Base-by-base conservation (phyloP, 2,888 invertebrate species). In the Melinaea menophilus region DNA sequence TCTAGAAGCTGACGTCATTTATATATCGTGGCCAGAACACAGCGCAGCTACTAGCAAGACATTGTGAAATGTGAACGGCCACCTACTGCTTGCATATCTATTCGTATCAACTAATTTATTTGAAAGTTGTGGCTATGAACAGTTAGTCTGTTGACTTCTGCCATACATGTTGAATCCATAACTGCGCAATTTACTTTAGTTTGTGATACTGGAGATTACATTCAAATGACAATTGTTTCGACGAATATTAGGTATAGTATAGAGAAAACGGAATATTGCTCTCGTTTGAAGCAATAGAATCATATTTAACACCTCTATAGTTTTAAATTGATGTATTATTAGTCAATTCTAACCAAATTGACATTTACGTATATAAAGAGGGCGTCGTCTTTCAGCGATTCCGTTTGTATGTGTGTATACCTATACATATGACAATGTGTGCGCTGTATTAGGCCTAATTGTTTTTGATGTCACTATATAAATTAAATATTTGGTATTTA, bases 41-140 rank as follows among this genome's bases (percentile, higher is more conserved):
- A 80, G 79, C 85, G 72, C 72, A 79, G 81, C 67, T 65, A 63
- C 60, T 61, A 65, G 65, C 85, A 80, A 86, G 85, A 84, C 82
- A 86, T 90, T 90, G 90, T 90, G 90, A 90, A 90, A 90, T 90
- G 90, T 89, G 90, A 88, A 88, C 86, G 86, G 87, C 86, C 88
- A 84, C 86, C 87, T 82, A 89, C 86, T 85, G 84, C 85, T 84
- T 81, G 80, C 80, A 80, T 82, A 81, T 79, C 79, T 81, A 79
- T 79, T 80, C 80, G 79, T 82, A 85, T 83, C 80, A 82, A 77
- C 76, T 81, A 86, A 85, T 83, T 85, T 79, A 81, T 77, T 88
- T 81, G 82, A 86, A 88, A 89, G 85, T 86, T 79, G 88, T 89
- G 90, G 86, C 85, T 85, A 85, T 81, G 84, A 83, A 81, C 87